Evolutionary conservation across 37 sponge, comb jelly and placozoan species (phyloP).

Genomic region (Geodia barretti): DNA sequence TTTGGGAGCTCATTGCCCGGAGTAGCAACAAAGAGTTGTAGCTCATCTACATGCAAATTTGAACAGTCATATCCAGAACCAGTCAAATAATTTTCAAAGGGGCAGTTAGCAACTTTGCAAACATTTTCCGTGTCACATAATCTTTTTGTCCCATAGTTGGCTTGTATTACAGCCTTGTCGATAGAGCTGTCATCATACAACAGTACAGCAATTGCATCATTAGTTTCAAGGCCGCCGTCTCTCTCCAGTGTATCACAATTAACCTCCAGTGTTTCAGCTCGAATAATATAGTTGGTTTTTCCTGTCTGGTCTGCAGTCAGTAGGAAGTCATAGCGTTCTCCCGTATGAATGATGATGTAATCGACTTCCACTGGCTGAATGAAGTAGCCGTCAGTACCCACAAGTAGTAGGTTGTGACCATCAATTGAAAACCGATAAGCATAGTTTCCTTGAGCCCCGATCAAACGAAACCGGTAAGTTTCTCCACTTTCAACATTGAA

Average conservation of each 20-base stretch:
- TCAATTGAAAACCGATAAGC: constrained; percentile 74
- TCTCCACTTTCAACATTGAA: constrained; percentile 60
- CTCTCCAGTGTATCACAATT: not conserved
- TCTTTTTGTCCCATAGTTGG: not conserved
- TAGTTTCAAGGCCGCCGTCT: not conserved
- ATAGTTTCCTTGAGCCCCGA: constrained; percentile 67
- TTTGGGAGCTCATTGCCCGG: constrained; percentile 3
- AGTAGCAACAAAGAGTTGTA: constrained; percentile 3
- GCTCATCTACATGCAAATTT: constrained; percentile 24
- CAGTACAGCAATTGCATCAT: not conserved
- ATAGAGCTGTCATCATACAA: not conserved
- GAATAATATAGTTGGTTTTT: constrained; percentile 50
- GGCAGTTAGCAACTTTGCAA: constrained; percentile 77
- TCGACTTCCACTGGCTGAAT: constrained; percentile 65
- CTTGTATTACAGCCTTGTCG: not conserved
- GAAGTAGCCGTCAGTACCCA: constrained; percentile 70
- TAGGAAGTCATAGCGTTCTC: constrained; percentile 86
- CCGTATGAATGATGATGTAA: constrained; percentile 75
- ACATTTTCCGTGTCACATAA: not conserved
- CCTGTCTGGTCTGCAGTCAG: constrained; percentile 44
- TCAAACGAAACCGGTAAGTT: constrained; percentile 72
- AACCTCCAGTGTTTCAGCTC: constrained; percentile 73
- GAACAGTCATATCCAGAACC: constrained; percentile 40
- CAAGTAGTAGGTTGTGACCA: constrained; percentile 70
- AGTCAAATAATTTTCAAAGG: constrained; percentile 43